Base-by-base conservation (phyloP, 2,888 invertebrate species). In the Dolichomitus sp. region DNA sequence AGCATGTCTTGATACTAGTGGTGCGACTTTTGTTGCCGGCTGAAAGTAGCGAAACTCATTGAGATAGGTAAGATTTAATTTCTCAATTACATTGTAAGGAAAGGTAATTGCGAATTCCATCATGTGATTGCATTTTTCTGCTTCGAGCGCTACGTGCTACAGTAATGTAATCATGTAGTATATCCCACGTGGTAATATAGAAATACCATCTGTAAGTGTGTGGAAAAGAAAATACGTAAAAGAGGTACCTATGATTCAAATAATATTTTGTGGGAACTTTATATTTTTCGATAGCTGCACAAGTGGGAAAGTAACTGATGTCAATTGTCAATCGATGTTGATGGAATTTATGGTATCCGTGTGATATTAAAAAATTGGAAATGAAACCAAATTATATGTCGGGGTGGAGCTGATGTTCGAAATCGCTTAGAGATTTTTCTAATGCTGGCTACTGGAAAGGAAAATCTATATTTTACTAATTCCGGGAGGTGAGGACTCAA, bases 41-140 rank as follows among this genome's bases (percentile, higher is more conserved):
- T 11, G 54, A 54, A 1, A 54, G 14, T 14, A 14, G 57, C 30
- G n/a, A 30, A 30, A 37, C 17, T 59, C 37, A 37, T n/a, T 7
- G 59, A 37, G 37, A 33, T 17, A 17, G 37, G 59, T 59, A 37
- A 33, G n/a, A 17, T 17, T n/a, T 17, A 59, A 37, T 37, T 59
- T 59, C 11, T 33, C 33, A 59, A 17, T 59, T 59, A 59, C 59
- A 59, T 37, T 59, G 33, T 33, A 59, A 59, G 57, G 7, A 0
- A 33, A n/a, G n/a, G 33, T 33, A 37, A 59, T 59, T 37, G 37
- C 27, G 30, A 57, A 33, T 33, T 57, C 33, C 57, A 57, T 57
- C 57, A 30, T 57, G 4, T n/a, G 52, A 52, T 23, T 23, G 52
- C 2, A n/a, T 57, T 57, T 14, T 37, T 1, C 17, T 59, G 33